Evolutionary conservation across 2,113 vertebrate species (phyloP).

Genomic region (Ptychochromis oligacanthus): DNA sequence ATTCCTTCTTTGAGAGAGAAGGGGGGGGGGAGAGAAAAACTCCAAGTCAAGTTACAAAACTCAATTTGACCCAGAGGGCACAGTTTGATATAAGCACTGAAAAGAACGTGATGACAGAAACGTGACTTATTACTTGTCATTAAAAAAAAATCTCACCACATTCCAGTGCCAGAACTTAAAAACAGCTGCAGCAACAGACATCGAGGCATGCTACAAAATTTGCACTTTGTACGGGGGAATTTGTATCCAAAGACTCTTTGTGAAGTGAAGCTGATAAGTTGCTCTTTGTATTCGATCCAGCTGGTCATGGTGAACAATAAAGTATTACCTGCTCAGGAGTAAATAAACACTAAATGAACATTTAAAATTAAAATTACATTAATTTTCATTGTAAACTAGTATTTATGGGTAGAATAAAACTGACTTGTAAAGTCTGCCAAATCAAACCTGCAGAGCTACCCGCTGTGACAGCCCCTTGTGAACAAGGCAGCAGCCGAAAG

Average conservation of each 20-base stretch:
- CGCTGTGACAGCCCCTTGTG: too few species aligned
- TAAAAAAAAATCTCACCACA: not conserved
- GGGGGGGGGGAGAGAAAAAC: not conserved
- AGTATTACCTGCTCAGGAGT: not conserved
- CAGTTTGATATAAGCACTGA: conserved; percentile 3
- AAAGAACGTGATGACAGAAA: conserved; percentile 13
- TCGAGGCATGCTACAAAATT: not conserved
- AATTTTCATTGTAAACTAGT: not conserved
- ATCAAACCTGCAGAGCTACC: not conserved
- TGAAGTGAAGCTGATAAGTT: conserved; percentile 5
- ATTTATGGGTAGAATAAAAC: too few species aligned
- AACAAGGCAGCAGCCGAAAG: too few species aligned
- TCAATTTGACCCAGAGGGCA: conserved; percentile 13
- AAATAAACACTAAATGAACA: conserved; percentile 3
- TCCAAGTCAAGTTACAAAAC: not conserved
- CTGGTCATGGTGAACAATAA: not conserved
- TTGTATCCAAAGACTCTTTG: not conserved
- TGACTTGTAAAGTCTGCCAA: not conserved
- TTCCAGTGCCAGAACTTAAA: not conserved
- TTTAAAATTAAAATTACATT: not conserved
- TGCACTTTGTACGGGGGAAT: conserved; percentile 4
- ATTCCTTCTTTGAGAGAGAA: conserved; percentile 19
- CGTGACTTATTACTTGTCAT: not conserved
- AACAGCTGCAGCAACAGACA: not conserved
- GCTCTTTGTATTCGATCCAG: conserved; percentile 1